These are phyloP conservation scores for Mystacornis crossleyi DNA, from an alignment of 2,113 vertebrate species.

Conservation along the genomic window DNA sequence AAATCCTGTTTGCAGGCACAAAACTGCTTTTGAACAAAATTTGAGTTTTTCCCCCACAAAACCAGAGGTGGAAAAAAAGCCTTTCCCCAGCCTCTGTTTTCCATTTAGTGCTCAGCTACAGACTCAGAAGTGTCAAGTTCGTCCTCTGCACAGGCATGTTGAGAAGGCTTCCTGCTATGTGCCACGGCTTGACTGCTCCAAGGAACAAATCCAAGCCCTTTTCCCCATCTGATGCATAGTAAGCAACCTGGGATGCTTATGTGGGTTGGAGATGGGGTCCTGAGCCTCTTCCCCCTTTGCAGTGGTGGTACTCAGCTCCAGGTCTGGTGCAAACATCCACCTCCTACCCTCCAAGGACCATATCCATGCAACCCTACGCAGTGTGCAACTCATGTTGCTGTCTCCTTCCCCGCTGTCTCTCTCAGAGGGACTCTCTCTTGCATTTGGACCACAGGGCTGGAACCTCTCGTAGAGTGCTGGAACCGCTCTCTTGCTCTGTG, in stretches of 20 bases:
- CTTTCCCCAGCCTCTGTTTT: slow-evolving; percentile 25
- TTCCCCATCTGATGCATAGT: not conserved
- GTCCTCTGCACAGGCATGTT: not conserved
- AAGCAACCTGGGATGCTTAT: not conserved
- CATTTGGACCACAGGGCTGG: not conserved
- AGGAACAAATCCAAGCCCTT: not conserved
- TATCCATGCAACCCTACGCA: fast-evolving
- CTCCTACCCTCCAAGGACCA: not conserved
- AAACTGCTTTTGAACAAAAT: slow-evolving; percentile 34
- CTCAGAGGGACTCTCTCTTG: not conserved
- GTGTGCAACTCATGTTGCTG: fast-evolving
- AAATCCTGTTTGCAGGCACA: slow-evolving; percentile 32
- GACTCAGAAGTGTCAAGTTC: slow-evolving; percentile 4
- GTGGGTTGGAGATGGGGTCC: not conserved
- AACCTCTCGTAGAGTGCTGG: not conserved
- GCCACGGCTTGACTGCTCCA: not conserved
- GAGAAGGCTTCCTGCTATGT: not conserved
- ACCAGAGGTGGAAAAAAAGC: not conserved
- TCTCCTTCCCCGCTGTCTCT: not conserved
- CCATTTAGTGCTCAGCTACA: slow-evolving; percentile 10
- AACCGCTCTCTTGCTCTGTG: not conserved
- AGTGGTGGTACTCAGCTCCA: not conserved
- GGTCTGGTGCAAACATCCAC: not conserved
- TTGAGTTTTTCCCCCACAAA: slow-evolving; percentile 23
- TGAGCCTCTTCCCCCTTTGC: not conserved